These are phyloP conservation scores for Glomeris maerens DNA, from an alignment of 1,140 invertebrate genomes.

Conservation along the genomic window DNA sequence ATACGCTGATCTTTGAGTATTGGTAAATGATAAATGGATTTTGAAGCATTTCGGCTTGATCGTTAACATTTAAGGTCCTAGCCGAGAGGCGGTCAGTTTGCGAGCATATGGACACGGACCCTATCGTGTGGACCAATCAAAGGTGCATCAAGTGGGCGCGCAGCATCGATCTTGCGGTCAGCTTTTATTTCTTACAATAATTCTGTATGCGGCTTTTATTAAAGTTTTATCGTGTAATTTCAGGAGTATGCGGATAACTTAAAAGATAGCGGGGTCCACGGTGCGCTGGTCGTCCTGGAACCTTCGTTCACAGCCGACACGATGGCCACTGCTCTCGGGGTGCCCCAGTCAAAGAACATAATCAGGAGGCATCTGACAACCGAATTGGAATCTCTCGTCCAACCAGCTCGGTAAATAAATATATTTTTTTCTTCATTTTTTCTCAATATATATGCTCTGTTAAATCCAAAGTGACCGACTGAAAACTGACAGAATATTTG, in stretches of 20 bases:
- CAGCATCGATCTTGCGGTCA: conserved; percentile 66
- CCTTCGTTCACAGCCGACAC: conserved; percentile 82
- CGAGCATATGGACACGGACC: conserved; percentile 72
- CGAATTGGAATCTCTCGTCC: conserved; percentile 74
- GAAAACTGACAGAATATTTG: too few species aligned
- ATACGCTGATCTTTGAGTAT: too few species aligned
- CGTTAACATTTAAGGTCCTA: conserved; percentile 45
- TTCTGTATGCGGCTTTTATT: conserved; percentile 2
- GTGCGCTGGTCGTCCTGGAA: conserved; percentile 78
- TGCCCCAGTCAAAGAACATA: conserved; percentile 83
- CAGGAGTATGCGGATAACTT: conserved; percentile 80
- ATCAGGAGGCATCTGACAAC: conserved; percentile 75
- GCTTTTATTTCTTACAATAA: conserved; percentile 2
- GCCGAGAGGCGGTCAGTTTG: conserved; percentile 72
- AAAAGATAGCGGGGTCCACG: conserved; percentile 90
- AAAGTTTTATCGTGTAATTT: not conserved
- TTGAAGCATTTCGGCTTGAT: not conserved
- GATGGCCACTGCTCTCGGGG: conserved; percentile 80
- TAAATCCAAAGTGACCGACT: not conserved
- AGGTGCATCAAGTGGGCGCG: conserved; percentile 82
- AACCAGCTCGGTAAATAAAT: conserved; percentile 87
- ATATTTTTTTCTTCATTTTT: too few species aligned
- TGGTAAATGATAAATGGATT: not conserved
- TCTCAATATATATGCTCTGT: conserved; percentile 25
- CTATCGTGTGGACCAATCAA: conserved; percentile 87